Conservation (phyloP, 35 echinoderm and acorn worm genomes). For the Lytechinus variegatus region DNA sequence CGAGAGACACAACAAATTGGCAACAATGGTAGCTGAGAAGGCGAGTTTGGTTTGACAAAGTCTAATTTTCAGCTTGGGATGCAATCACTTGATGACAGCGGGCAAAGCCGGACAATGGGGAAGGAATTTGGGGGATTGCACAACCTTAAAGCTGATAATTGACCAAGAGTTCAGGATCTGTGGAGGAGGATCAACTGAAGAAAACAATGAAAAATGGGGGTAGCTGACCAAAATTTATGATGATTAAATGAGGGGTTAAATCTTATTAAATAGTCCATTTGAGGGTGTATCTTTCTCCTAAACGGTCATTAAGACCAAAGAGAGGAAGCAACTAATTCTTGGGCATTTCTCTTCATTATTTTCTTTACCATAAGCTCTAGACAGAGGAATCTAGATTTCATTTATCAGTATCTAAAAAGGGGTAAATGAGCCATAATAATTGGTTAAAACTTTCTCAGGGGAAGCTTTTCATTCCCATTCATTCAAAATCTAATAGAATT, state of each 20-base stretch:
- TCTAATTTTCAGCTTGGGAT: background rate
- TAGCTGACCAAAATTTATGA: background rate
- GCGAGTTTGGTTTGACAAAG: background rate
- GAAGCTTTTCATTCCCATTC: background rate
- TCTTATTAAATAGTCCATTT: background rate
- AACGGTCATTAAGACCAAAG: background rate
- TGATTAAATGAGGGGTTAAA: background rate
- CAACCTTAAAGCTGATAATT: slow-evolving; percentile 11
- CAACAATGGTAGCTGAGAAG: background rate
- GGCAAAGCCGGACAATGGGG: background rate
- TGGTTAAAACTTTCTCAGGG: background rate
- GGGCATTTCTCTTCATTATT: background rate
- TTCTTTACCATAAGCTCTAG: background rate
- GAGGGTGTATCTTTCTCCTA: background rate
- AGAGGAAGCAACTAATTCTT: background rate
- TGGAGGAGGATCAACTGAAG: background rate
- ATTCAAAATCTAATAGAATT: background rate
- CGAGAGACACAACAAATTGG: background rate
- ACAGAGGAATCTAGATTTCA: background rate
- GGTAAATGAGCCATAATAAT: background rate
- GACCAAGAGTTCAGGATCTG: background rate
- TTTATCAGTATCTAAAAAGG: background rate
- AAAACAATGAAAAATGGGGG: background rate
- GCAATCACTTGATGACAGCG: background rate
- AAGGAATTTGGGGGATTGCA: background rate